Conservation (phyloP, 2,113 vertebrate species). For the Helogale parvula region DNA sequence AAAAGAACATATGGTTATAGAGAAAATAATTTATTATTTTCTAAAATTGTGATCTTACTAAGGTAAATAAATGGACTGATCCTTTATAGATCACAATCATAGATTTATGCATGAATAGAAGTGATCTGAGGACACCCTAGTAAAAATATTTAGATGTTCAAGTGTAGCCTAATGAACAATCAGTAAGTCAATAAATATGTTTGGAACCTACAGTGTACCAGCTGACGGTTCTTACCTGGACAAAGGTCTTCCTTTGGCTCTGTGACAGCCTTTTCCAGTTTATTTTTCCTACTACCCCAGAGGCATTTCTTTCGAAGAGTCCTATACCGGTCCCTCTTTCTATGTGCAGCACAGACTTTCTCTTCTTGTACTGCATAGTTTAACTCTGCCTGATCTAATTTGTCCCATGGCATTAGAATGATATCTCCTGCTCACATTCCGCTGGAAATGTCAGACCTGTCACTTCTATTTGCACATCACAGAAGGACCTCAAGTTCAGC, state of each 20-base stretch:
- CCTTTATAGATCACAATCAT: not conserved
- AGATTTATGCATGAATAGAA: not conserved
- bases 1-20: not conserved
- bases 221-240: not conserved
- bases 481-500: not conserved
- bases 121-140: not conserved
- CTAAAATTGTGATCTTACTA: not conserved
- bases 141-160: not conserved
- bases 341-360: too few species aligned
- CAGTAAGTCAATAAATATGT: not conserved
- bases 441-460: not conserved
- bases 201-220: not conserved
- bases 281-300: not conserved
- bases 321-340: not conserved
- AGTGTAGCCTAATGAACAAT: not conserved
- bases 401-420: not conserved
- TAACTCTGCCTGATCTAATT: not conserved
- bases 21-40: slow-evolving; percentile 8
- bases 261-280: not conserved
- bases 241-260: not conserved
- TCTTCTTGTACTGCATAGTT: fast-evolving
- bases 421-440: not conserved
- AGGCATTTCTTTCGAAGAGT: not conserved
- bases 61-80: not conserved
- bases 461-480: not conserved